Conservation (phyloP, 2,888 invertebrate species). For the Zygothrica quintamaculata region DNA sequence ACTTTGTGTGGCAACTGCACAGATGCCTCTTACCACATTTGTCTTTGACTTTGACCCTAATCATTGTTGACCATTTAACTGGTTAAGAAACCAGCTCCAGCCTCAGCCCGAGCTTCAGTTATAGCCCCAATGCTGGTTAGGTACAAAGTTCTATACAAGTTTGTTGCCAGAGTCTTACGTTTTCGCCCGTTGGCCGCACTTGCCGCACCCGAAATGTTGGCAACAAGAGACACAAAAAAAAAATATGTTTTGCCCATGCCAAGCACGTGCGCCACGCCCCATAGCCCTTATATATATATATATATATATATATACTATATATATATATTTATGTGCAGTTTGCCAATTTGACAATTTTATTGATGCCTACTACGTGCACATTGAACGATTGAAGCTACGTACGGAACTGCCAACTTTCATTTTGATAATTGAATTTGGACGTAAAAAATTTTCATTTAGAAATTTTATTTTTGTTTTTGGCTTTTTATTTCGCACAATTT, state of each 20-base stretch:
- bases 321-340: constrained; percentile 21
- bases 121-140: no score
- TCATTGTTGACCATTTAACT: neutral
- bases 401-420: constrained; percentile 58
- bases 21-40: no score
- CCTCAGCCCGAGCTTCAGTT: neutral
- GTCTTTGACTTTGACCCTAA: no score
- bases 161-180: constrained; percentile 53
- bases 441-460: constrained; percentile 62
- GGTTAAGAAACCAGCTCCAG: neutral
- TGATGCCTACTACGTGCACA: constrained; percentile 68
- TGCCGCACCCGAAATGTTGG: constrained; percentile 42
- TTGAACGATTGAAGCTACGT: constrained; percentile 43
- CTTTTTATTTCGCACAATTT: constrained; percentile 40
- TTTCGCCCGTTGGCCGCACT: constrained; percentile 37
- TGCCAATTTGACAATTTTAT: constrained; percentile 77
- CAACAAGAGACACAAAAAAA: neutral
- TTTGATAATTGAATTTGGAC: constrained; percentile 66
- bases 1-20: no score
- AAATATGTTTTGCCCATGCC: constrained; percentile 38
- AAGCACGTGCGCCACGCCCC: constrained; percentile 56
- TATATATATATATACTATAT: constrained; percentile 1
- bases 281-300: constrained; percentile 37
- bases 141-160: constrained; percentile 36
- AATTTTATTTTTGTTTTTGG: constrained; percentile 31